Conservation (phyloP, 2,888 invertebrate species). For the Folsomia manolachei region DNA sequence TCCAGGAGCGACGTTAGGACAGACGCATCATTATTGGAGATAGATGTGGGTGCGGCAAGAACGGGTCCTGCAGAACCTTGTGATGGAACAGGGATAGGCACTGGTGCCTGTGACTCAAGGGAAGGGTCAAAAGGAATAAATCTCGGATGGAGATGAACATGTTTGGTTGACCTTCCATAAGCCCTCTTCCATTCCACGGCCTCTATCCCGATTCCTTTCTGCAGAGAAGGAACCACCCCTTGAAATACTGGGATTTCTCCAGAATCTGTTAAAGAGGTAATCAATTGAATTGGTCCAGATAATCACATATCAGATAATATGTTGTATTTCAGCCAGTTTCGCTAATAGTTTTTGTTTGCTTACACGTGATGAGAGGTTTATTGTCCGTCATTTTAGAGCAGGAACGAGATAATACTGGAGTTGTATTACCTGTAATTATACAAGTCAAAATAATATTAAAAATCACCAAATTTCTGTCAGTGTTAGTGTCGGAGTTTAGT, state of each 20-base stretch:
- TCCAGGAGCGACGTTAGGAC: constrained; percentile 63
- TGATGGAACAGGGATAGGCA: not conserved
- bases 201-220: constrained; percentile 79
- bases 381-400: constrained; percentile 48
- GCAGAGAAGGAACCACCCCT: constrained; percentile 72
- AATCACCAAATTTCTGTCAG: too few relatives aligned
- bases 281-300: not conserved
- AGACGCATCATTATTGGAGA: not conserved
- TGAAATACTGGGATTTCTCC: constrained; percentile 82
- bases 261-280: constrained; percentile 62
- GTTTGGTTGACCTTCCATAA: constrained; percentile 78
- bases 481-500: too few relatives aligned
- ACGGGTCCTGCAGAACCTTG: not conserved
- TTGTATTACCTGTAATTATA: too few relatives aligned
- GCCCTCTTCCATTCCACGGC: constrained; percentile 89
- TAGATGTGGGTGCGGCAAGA: constrained; percentile 30
- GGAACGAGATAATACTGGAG: too few relatives aligned
- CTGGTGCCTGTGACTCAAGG: constrained; percentile 53
- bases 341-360: constrained; percentile 24
- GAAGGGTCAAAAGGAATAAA: constrained; percentile 46
- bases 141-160: constrained; percentile 65
- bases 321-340: not conserved
- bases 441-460: too few relatives aligned
- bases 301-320: not conserved
- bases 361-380: constrained; percentile 51